Conservation (phyloP, 2,888 invertebrate genomes). For the Hyles lineata region DNA sequence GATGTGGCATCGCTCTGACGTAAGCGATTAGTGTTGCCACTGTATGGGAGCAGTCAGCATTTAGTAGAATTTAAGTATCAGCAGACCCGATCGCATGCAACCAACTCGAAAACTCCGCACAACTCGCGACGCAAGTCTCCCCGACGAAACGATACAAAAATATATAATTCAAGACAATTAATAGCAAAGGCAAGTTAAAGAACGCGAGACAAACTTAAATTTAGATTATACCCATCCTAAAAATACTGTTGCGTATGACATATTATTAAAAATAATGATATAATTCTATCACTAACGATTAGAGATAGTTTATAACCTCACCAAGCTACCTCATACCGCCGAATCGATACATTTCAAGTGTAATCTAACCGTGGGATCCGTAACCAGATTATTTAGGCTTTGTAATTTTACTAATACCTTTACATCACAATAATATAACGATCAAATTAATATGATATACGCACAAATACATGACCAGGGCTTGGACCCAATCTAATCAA, state of each 20-base stretch:
- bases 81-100: constrained; percentile 13
- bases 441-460: constrained; percentile 17
- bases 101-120: constrained; percentile 7
- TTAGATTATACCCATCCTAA: constrained; percentile 71
- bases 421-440: constrained; percentile 4
- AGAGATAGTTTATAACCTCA: constrained; percentile 52
- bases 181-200: constrained; percentile 28
- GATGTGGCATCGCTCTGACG: constrained; percentile 29
- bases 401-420: constrained; percentile 4
- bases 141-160: constrained; percentile 36
- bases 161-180: constrained; percentile 30
- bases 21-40: constrained; percentile 26
- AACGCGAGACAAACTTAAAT: constrained; percentile 67
- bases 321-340: constrained; percentile 50
- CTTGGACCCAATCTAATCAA: not conserved
- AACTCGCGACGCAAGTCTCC: constrained; percentile 23
- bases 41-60: constrained; percentile 19
- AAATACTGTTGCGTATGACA: constrained; percentile 82
- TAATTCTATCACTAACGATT: constrained; percentile 75
- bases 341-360: constrained; percentile 42
- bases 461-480: constrained; percentile 15
- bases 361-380: constrained; percentile 36
- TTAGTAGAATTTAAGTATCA: constrained; percentile 11
- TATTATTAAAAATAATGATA: constrained; percentile 83
- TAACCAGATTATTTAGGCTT: constrained; percentile 26